Percentiles rank a stretch among this genome's conserved stretches.
These are phyloP conservation scores for Neopelma chrysocephalum DNA, from an alignment of 2,797 vertebrate species.

Conservation along the genomic window DNA sequence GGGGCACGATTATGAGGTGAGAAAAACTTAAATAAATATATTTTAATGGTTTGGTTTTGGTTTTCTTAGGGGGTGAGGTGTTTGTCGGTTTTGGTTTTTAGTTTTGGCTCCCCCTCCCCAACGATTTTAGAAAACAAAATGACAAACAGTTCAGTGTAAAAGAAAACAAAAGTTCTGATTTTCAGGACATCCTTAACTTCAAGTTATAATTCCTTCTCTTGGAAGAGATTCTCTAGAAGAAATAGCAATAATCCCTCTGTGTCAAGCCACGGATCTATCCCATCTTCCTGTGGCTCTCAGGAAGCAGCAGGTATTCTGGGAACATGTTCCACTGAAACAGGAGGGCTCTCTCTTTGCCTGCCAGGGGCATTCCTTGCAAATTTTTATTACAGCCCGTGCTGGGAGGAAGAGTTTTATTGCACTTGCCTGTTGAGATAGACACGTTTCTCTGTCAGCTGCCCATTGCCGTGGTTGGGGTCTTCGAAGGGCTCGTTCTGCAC, in stretches of 20 bases:
- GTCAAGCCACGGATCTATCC: background rate
- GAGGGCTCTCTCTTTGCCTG: background rate
- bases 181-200: background rate
- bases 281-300: background rate
- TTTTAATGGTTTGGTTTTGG: background rate
- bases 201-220: background rate
- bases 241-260: background rate
- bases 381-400: background rate
- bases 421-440: constrained; percentile 96
- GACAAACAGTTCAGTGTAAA: background rate
- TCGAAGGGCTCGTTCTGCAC: constrained; percentile 94
- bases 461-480: constrained; percentile 90
- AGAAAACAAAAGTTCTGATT: background rate
- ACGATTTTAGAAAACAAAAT: background rate
- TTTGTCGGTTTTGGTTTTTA: background rate
- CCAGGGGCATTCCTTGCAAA: background rate
- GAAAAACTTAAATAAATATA: background rate
- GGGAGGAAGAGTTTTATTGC: background rate
- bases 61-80: background rate
- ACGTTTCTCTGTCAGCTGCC: constrained; percentile 95
- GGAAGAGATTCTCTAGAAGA: background rate
- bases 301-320: background rate
- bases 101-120: background rate
- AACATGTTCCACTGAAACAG: background rate
- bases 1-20: background rate